Evolutionary conservation across 2,113 vertebrate genomes (phyloP).

Genomic region (Lamprotornis superbus): DNA sequence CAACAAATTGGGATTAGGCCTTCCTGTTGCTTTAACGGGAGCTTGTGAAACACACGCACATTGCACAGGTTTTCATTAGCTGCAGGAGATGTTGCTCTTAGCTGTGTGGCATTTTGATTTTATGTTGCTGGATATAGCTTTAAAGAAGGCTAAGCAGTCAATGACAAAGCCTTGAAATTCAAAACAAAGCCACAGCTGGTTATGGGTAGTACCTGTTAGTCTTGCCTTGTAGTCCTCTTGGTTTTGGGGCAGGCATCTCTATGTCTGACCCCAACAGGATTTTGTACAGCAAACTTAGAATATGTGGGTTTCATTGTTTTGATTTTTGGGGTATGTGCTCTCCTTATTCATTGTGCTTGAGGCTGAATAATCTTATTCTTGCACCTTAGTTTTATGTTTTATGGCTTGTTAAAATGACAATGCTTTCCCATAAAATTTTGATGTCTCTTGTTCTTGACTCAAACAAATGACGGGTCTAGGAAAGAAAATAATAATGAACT

Average conservation of each 20-base stretch:
- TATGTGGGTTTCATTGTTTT: background rate
- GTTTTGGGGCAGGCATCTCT: background rate
- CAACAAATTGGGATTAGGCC: background rate
- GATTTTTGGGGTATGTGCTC: background rate
- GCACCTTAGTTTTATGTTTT: background rate
- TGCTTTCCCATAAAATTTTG: background rate
- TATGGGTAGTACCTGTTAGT: background rate
- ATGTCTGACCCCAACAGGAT: background rate
- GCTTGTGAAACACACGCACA: background rate
- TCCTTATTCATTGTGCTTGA: background rate
- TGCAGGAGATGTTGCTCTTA: background rate
- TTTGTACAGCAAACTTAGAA: background rate
- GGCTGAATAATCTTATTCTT: background rate
- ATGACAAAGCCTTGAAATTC: background rate
- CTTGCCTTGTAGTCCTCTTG: background rate
- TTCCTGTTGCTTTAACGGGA: background rate
- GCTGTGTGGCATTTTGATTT: background rate
- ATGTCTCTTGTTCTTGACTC: background rate
- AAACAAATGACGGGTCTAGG: background rate
- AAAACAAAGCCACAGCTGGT: background rate
- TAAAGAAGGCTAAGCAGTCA: background rate
- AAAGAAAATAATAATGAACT: background rate
- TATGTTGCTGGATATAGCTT: background rate
- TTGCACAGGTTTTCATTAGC: background rate
- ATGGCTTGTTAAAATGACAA: background rate